Evolutionary conservation across 2,797 vertebrate genomes (phyloP), one percentile per base, ranked within the genome.

Genomic region (Scomberomorus guttatus): DNA sequence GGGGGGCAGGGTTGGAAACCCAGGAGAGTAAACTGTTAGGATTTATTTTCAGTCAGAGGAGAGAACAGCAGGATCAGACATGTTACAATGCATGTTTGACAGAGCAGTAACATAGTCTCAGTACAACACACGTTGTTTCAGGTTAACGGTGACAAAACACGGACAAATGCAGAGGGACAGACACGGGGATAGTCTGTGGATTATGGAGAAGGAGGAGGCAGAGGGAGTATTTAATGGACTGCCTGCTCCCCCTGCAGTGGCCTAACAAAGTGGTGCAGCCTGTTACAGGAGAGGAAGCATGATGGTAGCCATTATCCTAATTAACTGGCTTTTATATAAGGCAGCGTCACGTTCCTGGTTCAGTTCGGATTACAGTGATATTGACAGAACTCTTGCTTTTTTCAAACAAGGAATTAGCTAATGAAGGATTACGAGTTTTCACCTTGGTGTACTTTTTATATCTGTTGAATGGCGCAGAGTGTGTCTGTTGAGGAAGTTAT

Each of bases 1-100:
- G 20, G 12, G 51, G 22, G 42, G 32, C 58, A 29, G 34, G 94
- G 37, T 37, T 37, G 96, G 96, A 95, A 90, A 96, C 95, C 93
- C 95, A 93, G 96, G 96, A 97, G 77, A 97, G 97, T 91, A 96
- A 96, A 88, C 92, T 90, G 94, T 98, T 97, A 98, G 96, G 95
- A 94, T 96, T 87, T 96, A 94, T 94, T 95, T 94, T 96, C 95
- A 97, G 96, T 95, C 88, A 89, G 62, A 92, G 79, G 83, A 92
- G 76, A 93, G 62, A 87, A 92, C 84, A 92, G 83, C 78, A 93
- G 90, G 83, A 85, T 90, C 86, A 94, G 83, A 92, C 90, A 90
- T 83, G 87, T 85, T 88, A 87, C 78, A 89, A 55, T 65, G 87
- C 75, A 89, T 83, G 86, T 89, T 86, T 82, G 80, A 90, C 86